phyloP scores from a whole-genome alignment of 2,888 invertebrate genomes.

The Drosophila vallismaia region DNA sequence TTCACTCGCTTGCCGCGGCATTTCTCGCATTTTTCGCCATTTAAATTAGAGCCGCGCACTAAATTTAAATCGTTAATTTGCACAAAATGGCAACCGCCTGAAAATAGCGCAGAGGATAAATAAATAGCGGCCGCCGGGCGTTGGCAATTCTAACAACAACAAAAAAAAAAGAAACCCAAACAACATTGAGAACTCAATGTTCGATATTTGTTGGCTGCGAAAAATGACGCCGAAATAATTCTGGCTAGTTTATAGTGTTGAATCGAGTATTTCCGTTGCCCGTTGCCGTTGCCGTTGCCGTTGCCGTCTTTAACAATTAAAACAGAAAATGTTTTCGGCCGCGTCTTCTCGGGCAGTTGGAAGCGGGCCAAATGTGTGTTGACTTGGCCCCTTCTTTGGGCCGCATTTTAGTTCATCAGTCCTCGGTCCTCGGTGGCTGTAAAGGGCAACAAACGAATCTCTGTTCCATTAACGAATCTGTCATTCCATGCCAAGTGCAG shows the following conservation, averaged over 20 bases:
- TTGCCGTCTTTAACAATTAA: constrained; percentile 54
- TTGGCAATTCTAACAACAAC: constrained; percentile 1
- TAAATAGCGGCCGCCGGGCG: constrained; percentile 14
- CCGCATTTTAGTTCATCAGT: constrained; percentile 50
- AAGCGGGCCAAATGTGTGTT: constrained; percentile 64
- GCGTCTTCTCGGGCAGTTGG: constrained; percentile 64
- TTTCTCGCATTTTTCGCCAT: constrained; percentile 71
- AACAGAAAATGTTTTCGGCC: constrained; percentile 47
- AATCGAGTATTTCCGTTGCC: constrained; percentile 40
- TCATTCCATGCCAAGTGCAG: constrained; percentile 42
- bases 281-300: background rate
- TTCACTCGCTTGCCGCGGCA: constrained; percentile 51
- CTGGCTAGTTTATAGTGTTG: constrained; percentile 18
- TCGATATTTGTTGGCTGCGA: constrained; percentile 41
- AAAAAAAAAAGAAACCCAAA: constrained; percentile 30
- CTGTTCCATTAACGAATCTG: constrained; percentile 37
- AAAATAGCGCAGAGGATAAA: constrained; percentile 57
- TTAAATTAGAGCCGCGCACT: constrained; percentile 64
- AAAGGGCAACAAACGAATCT: constrained; percentile 56
- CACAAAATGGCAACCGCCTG: constrained; percentile 50
- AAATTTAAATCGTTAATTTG: constrained; percentile 71
- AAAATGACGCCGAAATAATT: constrained; percentile 54
- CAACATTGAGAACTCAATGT: constrained; percentile 43
- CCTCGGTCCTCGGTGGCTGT: constrained; percentile 20
- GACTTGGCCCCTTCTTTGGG: constrained; percentile 70